Conservation (phyloP, 2,888 invertebrate genomes). For the Cephus rjabovi region DNA sequence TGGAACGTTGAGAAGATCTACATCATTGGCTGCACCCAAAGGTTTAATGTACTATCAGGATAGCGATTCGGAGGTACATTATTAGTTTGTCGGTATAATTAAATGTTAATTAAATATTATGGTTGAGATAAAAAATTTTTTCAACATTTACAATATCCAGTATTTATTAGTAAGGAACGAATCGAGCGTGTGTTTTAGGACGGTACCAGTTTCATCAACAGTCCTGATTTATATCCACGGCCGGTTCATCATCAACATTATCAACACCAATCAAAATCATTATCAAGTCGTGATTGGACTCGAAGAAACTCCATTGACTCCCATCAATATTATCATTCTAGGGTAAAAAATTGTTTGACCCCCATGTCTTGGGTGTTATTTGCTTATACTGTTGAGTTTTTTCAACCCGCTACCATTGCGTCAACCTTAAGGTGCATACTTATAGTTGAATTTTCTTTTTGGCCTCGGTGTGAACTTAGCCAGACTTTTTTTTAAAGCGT, state of each 20-base stretch:
- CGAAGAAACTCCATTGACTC: constrained; percentile 59
- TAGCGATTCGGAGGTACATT: constrained; percentile 60
- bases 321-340: constrained; percentile 60
- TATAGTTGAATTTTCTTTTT: constrained; percentile 27
- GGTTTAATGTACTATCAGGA: constrained; percentile 54
- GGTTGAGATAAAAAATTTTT: neutral
- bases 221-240: constrained; percentile 55
- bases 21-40: constrained; percentile 44
- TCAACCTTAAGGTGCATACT: constrained; percentile 6
- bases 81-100: neutral
- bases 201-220: constrained; percentile 48
- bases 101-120: neutral
- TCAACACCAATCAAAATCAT: constrained; percentile 28
- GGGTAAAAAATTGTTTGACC: constrained; percentile 51
- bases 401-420: constrained; percentile 5
- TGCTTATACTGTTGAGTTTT: constrained; percentile 8
- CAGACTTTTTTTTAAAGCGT: constrained; percentile 18
- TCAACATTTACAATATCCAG: neutral
- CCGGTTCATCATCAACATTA: constrained; percentile 42
- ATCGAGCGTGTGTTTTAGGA: constrained; percentile 58
- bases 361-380: neutral
- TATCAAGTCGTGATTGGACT: constrained; percentile 42
- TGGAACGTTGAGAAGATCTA: constrained; percentile 42
- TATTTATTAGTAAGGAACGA: neutral
- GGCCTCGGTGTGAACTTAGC: constrained; percentile 60